These are phyloP conservation scores for Lates calcarifer DNA, from an alignment of 2,113 vertebrate genomes.

Conservation along the genomic window DNA sequence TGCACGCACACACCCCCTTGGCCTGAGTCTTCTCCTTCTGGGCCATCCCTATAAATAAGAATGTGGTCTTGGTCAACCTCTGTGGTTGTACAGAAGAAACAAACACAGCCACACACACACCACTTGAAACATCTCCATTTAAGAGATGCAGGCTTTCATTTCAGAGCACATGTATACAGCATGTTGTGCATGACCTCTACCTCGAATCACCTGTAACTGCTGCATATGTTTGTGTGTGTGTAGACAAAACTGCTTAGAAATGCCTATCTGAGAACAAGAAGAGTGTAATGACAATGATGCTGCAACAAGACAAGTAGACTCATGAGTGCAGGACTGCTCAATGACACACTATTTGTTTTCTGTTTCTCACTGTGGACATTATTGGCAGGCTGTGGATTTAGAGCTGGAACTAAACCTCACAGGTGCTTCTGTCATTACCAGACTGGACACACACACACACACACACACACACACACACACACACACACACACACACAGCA, in stretches of 20 bases:
- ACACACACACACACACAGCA: slow-evolving; percentile 39
- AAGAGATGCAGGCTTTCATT: neutral
- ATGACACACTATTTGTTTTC: slow-evolving; percentile 37
- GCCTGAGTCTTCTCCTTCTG: slow-evolving; percentile 31
- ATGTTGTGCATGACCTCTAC: neutral
- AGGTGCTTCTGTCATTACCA: slow-evolving; percentile 63
- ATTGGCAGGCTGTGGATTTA: slow-evolving; percentile 36
- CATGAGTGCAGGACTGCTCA: neutral
- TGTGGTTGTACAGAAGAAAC: slow-evolving; percentile 25
- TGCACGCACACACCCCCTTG: neutral
- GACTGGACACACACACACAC: slow-evolving; percentile 32
- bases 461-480: slow-evolving; percentile 43
- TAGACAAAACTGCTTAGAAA: neutral
- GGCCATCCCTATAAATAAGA: slow-evolving; percentile 23
- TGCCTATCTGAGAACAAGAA: neutral
- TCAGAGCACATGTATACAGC: neutral
- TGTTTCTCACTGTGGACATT: slow-evolving; percentile 31
- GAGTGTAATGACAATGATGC: neutral
- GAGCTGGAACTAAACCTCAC: slow-evolving; percentile 52
- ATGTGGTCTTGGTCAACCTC: slow-evolving; percentile 15
- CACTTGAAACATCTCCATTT: neutral
- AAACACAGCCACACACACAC: slow-evolving; percentile 14
- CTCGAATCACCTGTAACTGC: slow-evolving; percentile 3
- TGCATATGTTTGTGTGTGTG: neutral
- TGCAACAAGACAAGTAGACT: slow-evolving; percentile 11